phyloP scores from a whole-genome alignment of 2,113 vertebrate genomes.

The Talpa occidentalis region DNA sequence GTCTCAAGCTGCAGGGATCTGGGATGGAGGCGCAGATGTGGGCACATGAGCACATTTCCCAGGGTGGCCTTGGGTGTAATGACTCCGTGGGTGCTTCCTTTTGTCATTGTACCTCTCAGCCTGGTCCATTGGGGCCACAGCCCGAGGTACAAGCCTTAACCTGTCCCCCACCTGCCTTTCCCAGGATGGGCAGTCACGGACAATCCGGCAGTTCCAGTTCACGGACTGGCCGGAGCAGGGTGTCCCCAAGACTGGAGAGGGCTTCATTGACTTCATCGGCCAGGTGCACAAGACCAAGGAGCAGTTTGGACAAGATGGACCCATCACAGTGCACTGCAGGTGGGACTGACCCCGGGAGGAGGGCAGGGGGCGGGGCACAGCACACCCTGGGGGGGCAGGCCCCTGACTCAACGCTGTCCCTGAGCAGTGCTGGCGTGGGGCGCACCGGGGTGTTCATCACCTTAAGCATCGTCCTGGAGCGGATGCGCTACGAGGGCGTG shows the following conservation, averaged over 20 bases:
- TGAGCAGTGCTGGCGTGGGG: conserved; percentile 94
- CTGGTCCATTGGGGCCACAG: not conserved
- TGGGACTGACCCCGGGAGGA: conserved; percentile 54
- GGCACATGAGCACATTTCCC: not conserved
- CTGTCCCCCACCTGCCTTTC: not conserved
- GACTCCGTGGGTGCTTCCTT: not conserved
- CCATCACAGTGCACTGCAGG: conserved; percentile 99
- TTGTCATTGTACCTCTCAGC: not conserved
- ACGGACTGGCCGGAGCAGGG: conserved; percentile 99
- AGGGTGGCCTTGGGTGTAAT: accelerated
- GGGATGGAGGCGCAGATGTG: not conserved
- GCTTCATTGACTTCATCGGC: conserved; percentile 98
- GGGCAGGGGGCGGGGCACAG: not conserved
- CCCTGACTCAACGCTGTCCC: not conserved
- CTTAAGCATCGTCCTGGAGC: conserved; percentile 96
- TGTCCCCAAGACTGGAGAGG: conserved; percentile 97
- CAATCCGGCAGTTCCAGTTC: conserved; percentile 99
- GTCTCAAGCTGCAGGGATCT: not conserved
- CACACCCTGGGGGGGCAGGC: not conserved
- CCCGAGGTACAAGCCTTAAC: not conserved
- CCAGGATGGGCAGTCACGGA: conserved; percentile 97
- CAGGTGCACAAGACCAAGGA: conserved; percentile 99
- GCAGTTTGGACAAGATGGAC: conserved; percentile 98
- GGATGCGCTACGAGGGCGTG: conserved; percentile 97
- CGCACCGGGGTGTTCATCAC: conserved; percentile 97